Evolutionary conservation across 2,888 invertebrate species (phyloP), one percentile per base, ranked within the genome.

Genomic region (Drosophila greeni): DNA sequence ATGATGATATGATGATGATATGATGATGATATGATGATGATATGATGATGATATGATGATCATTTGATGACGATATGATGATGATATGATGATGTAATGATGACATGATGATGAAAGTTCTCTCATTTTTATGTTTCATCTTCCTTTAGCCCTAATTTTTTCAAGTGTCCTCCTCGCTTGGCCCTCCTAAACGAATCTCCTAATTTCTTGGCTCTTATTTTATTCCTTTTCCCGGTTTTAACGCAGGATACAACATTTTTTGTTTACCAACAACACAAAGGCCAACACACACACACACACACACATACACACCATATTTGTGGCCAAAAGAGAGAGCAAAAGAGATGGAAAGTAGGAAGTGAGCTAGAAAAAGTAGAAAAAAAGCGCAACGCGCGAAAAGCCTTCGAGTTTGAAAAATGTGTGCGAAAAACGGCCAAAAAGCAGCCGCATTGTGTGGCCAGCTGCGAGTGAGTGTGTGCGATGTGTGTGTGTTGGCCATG

Each of bases 361-460:
- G 14, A 18, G 45, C 45, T 29, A 45, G 29, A 60, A 31, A 45
- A 24, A 48, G 3, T 3, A 1, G 23, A 31, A 51, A 39, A 61
- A 66, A 64, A 66, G 64, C 68, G 61, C 74, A 70, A 37, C 58
- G 60, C 74, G 70, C 56, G 76, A 68, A 66, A 69, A 71, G 66
- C 59, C 72, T 47, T 53, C 62, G 47, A 73, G 61, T 64, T 48
- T 69, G 67, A 72, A 70, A 80, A 74, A 75, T 80, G 66, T 77
- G 66, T 75, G 72, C 53, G 73, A 77, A 80, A 75, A 75, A 61
- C 59, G 72, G 67, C 61, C 70, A 73, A 79, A 75, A 75, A 45
- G 52, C 66, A 64, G 77, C 76, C 74, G 82, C 81, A 78, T 81
- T 81, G 82, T 78, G 76, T 72, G 82, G 77, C 77, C 73, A 74